phyloP scores from a whole-genome alignment of 2,113 vertebrate genomes.

The Cololabis saira region DNA sequence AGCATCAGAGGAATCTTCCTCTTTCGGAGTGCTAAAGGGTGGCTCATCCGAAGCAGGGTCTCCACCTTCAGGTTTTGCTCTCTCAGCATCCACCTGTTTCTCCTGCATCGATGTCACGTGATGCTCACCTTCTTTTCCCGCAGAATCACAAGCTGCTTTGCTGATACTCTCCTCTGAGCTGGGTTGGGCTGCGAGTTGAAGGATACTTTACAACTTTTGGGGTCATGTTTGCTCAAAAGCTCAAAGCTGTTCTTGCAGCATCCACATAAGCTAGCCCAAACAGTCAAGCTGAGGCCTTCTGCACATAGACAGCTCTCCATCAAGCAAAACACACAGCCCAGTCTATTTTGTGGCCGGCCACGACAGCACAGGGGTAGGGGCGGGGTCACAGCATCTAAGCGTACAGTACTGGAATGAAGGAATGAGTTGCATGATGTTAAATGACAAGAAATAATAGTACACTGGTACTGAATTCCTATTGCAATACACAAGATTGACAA shows the following conservation, averaged over 20 bases:
- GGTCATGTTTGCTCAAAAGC: conserved; percentile 50
- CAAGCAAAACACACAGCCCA: conserved; percentile 73
- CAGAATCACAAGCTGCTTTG: conserved; percentile 29
- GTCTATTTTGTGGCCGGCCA: conserved; percentile 65
- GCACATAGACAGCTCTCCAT: conserved; percentile 71
- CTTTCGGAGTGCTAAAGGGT: conserved; percentile 8
- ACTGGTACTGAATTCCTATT: conserved; percentile 71
- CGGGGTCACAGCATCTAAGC: conserved; percentile 56
- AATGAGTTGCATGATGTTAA: conserved; percentile 67
- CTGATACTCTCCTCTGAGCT: conserved; percentile 47
- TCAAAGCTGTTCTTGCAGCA: conserved; percentile 59
- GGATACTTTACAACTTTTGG: conserved; percentile 61
- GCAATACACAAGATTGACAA: conserved; percentile 29
- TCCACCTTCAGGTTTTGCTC: conserved; percentile 30
- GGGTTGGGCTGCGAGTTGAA: conserved; percentile 71
- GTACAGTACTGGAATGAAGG: conserved; percentile 73
- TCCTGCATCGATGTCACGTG: not conserved
- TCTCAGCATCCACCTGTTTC: conserved; percentile 13
- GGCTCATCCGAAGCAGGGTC: conserved; percentile 14
- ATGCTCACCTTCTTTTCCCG: conserved; percentile 36
- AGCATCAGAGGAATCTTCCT: conserved; percentile 1
- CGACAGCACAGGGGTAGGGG: conserved; percentile 49
- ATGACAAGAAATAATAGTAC: conserved; percentile 44
- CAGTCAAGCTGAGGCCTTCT: conserved; percentile 66
- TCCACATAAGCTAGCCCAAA: conserved; percentile 73